A percentile compares a stretch with the other conserved stretches of the same genome.
Conservation (phyloP, 2,888 invertebrate species). For the Eupithecia inturbata region DNA sequence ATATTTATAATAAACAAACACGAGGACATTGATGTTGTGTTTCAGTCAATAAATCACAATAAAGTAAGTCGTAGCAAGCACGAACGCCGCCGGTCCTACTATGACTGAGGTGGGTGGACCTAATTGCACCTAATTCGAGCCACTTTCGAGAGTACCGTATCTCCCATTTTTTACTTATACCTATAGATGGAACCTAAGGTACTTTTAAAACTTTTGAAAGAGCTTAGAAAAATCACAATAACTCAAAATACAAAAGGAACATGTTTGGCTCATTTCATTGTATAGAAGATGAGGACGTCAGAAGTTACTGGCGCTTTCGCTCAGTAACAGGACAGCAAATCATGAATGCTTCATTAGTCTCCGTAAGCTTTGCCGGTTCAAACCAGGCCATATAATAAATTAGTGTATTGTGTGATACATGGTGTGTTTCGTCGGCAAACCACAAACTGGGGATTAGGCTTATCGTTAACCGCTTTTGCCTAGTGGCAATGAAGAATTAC, state of each 20-base stretch:
- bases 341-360: conserved; percentile 30
- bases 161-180: too few relatives aligned
- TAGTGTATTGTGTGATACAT: background rate
- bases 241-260: conserved; percentile 1
- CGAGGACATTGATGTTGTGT: too few relatives aligned
- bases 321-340: conserved; percentile 18
- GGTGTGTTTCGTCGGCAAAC: background rate
- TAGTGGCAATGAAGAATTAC: background rate
- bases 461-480: background rate
- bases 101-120: too few relatives aligned
- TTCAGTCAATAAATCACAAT: too few relatives aligned
- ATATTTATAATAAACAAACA: too few relatives aligned
- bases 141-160: too few relatives aligned
- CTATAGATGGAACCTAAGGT: background rate
- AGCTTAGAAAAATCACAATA: background rate
- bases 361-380: conserved; percentile 28
- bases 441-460: background rate
- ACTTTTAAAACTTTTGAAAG: background rate
- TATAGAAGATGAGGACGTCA: conserved; percentile 3
- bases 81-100: too few relatives aligned
- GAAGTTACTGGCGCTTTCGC: conserved; percentile 17
- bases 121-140: too few relatives aligned
- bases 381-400: conserved; percentile 35
- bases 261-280: background rate
- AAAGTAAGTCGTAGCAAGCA: too few relatives aligned